Evolutionary conservation across 2,888 invertebrate genomes (phyloP).

Genomic region (Cerastis leucographa): DNA sequence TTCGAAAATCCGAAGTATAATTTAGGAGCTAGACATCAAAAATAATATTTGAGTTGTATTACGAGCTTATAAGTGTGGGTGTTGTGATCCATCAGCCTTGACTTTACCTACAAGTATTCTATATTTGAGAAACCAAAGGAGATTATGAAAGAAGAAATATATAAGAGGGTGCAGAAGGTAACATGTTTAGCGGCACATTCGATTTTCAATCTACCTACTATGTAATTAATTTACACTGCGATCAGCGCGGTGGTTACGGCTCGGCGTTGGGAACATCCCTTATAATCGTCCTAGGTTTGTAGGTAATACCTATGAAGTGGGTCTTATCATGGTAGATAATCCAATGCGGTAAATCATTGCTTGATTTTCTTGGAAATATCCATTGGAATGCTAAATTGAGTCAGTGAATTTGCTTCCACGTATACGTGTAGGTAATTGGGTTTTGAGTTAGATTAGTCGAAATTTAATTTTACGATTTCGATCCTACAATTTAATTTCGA

Average conservation of each 20-base stretch:
- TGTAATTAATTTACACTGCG: slow-evolving; percentile 5
- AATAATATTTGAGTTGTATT: slow-evolving; percentile 18
- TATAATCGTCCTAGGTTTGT: slow-evolving; percentile 6
- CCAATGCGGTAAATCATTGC: neutral
- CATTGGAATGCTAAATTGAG: neutral
- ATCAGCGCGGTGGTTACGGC: slow-evolving; percentile 9
- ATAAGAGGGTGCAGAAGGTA: neutral
- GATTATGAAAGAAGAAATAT: neutral
- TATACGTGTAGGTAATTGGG: neutral
- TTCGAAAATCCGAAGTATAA: slow-evolving; percentile 18
- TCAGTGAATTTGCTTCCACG: neutral
- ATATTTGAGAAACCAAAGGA: neutral
- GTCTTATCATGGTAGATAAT: neutral
- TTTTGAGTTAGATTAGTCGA: neutral
- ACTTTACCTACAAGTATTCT: neutral
- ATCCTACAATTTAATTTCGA: too few species aligned
- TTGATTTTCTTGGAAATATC: neutral
- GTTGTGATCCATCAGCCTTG: neutral
- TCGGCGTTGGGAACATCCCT: neutral
- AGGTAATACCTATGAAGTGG: neutral
- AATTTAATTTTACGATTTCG: neutral
- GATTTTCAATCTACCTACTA: neutral
- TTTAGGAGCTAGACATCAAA: slow-evolving; percentile 1
- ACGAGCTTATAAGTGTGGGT: neutral
- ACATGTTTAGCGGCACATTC: neutral